A percentile compares a stretch with the other conserved stretches of the same genome.
Evolutionary conservation across 2,797 vertebrate genomes (phyloP).

Genomic region (Borostomias antarcticus): DNA sequence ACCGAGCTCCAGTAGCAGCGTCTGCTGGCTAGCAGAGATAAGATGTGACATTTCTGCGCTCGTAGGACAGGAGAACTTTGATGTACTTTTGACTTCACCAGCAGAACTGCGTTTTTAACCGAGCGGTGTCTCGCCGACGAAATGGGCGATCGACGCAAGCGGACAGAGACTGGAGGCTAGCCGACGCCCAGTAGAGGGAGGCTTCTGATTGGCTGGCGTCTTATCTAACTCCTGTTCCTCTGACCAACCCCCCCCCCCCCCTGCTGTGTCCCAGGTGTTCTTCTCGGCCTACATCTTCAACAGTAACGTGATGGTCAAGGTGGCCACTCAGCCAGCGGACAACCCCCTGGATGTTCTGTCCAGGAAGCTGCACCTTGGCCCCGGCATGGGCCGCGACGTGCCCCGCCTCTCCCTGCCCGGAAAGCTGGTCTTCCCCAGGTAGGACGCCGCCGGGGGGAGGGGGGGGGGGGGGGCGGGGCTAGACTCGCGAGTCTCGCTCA

Average conservation of each 20-base stretch:
- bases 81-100: not conserved
- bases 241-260: too few species aligned
- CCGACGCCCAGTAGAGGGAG: too few species aligned
- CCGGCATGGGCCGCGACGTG: constrained; percentile 92
- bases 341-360: constrained; percentile 97
- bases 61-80: not conserved
- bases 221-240: too few species aligned
- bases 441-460: constrained; percentile 12
- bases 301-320: constrained; percentile 99
- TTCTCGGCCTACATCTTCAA: constrained; percentile 99
- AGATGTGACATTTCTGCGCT: not conserved
- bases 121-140: too few species aligned
- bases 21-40: not conserved
- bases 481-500: too few species aligned
- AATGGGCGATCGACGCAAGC: too few species aligned
- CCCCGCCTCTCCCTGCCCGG: constrained; percentile 96
- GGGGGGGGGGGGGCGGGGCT: too few species aligned
- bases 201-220: too few species aligned
- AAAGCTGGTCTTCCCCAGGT: constrained; percentile 98
- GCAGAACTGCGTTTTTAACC: not conserved
- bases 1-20: not conserved
- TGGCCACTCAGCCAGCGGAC: constrained; percentile 97
- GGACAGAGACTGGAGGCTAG: too few species aligned
- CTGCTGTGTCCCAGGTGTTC: constrained; percentile 93
- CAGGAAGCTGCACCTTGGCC: constrained; percentile 95